phyloP scores from a whole-genome alignment of 2,888 invertebrate genomes.

The Shargacucullia verbasci region DNA sequence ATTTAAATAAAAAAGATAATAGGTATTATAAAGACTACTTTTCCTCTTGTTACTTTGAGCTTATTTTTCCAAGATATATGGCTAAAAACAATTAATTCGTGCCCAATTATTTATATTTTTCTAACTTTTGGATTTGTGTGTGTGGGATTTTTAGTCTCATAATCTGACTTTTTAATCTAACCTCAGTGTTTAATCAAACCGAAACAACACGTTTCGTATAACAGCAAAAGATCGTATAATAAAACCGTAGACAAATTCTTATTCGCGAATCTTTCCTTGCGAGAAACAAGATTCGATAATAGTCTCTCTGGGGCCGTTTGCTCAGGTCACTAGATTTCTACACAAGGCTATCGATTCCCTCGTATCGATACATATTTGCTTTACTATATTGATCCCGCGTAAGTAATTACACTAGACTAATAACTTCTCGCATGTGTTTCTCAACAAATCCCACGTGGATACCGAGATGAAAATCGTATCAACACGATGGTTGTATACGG shows the following conservation, averaged over 20 bases:
- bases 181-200: too few species aligned
- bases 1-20: too few species aligned
- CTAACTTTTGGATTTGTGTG: too few species aligned
- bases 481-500: conserved; percentile 21
- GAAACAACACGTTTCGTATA: conserved; percentile 26
- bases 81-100: too few species aligned
- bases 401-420: conserved; percentile 77
- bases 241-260: conserved; percentile 65
- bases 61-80: too few species aligned
- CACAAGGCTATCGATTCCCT: conserved; percentile 62
- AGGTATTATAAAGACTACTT: too few species aligned
- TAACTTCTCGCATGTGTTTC: conserved; percentile 66
- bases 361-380: conserved; percentile 70
- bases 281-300: conserved; percentile 74
- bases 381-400: conserved; percentile 64
- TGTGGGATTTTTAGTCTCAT: too few species aligned
- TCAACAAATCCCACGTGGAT: conserved; percentile 60
- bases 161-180: too few species aligned
- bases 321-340: conserved; percentile 76
- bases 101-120: too few species aligned
- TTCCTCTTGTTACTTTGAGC: too few species aligned
- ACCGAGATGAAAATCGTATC: conserved; percentile 55
- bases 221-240: conserved; percentile 53
- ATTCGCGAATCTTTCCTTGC: conserved; percentile 64
- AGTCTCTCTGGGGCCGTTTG: conserved; percentile 75